Evolutionary conservation across 2,113 vertebrate species (phyloP).

Genomic region (Sisor rabdophorus): DNA sequence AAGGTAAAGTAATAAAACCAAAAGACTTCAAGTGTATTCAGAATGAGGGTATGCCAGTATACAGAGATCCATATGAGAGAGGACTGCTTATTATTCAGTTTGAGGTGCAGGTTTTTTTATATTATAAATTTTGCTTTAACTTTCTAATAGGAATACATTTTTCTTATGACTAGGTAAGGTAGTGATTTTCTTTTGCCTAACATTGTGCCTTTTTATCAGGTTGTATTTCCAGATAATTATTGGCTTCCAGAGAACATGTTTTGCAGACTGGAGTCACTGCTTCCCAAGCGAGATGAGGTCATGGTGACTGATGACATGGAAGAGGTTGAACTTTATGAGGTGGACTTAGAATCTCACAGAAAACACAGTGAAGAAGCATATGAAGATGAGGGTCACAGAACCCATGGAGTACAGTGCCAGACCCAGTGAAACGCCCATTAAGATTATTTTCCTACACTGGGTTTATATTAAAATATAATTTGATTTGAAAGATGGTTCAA

Average conservation of each 20-base stretch:
- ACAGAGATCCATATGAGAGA: constrained; percentile 81
- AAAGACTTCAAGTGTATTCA: constrained; percentile 76
- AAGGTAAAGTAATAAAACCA: constrained; percentile 88
- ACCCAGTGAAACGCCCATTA: constrained; percentile 66
- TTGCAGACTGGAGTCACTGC: constrained; percentile 80
- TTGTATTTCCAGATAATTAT: constrained; percentile 83
- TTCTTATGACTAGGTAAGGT: background rate
- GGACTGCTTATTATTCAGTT: constrained; percentile 86
- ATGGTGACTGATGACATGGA: constrained; percentile 89
- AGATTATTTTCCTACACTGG: too few relatives aligned
- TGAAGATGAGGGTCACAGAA: constrained; percentile 77
- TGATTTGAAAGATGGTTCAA: too few relatives aligned
- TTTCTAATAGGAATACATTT: background rate
- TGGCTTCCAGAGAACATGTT: constrained; percentile 85
- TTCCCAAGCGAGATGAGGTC: constrained; percentile 80
- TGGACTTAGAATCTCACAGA: constrained; percentile 68
- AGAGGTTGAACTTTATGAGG: constrained; percentile 83
- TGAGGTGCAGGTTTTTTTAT: constrained; percentile 74
- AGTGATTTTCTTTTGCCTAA: background rate
- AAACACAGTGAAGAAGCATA: constrained; percentile 74
- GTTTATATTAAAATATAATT: too few relatives aligned
- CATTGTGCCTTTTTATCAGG: constrained; percentile 60
- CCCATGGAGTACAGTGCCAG: constrained; percentile 86
- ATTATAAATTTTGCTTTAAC: too few relatives aligned
- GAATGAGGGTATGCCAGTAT: constrained; percentile 89